phyloP scores from a whole-genome alignment of 2,888 invertebrate species.

The Epirrhoe tristata region DNA sequence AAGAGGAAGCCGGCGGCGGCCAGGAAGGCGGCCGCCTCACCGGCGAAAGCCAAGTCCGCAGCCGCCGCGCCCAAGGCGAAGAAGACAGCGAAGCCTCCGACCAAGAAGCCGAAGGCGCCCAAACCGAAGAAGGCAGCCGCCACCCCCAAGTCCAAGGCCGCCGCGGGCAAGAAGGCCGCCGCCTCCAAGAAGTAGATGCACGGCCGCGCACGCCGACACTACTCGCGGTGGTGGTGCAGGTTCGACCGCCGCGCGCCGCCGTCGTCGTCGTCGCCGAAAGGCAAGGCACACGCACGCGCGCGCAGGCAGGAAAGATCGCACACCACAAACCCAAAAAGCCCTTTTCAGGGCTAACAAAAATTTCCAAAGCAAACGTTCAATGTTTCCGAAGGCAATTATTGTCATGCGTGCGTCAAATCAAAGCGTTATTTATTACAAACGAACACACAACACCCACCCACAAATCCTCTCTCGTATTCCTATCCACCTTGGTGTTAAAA shows the following conservation, averaged over 20 bases:
- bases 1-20: slow-evolving; percentile 39
- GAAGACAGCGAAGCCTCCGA: slow-evolving; percentile 54
- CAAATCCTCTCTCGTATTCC: no score
- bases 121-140: slow-evolving; percentile 47
- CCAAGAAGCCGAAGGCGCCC: slow-evolving; percentile 66
- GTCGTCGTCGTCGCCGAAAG: neutral
- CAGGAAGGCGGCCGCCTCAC: slow-evolving; percentile 15
- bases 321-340: neutral
- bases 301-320: neutral
- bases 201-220: neutral
- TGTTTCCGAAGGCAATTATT: no score
- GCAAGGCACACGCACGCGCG: no score
- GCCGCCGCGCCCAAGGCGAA: slow-evolving; percentile 57
- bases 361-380: no score
- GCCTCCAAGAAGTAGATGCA: slow-evolving; percentile 46
- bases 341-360: no score
- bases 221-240: neutral
- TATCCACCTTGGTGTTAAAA: no score
- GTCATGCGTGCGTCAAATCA: no score
- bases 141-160: slow-evolving; percentile 25
- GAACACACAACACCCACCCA: no score
- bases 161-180: slow-evolving; percentile 55
- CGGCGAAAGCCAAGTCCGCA: slow-evolving; percentile 30
- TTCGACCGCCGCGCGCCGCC: slow-evolving; percentile 5
- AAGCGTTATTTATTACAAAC: no score